A percentile compares a stretch with the other conserved stretches of the same genome.
Evolutionary conservation across 1,140 invertebrate species (phyloP).

Genomic region (Globodera rostochiensis): DNA sequence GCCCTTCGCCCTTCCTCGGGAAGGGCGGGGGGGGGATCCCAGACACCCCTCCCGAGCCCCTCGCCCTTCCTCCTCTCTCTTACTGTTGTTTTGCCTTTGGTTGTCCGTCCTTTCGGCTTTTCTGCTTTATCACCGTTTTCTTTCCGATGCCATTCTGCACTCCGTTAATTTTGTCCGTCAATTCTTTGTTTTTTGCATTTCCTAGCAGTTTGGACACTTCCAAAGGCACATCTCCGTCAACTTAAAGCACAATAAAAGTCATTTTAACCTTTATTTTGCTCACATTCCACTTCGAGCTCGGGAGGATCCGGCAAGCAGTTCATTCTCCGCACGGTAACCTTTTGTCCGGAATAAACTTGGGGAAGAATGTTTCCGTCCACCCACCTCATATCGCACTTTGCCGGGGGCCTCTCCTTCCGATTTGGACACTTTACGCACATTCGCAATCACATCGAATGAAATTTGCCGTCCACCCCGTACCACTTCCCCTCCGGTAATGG

Average conservation of each 20-base stretch:
- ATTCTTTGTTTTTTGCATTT: conserved; percentile 47
- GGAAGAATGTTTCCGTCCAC: neutral
- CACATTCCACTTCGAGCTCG: conserved; percentile 60
- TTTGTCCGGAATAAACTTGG: neutral
- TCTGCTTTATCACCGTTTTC: conserved; percentile 32
- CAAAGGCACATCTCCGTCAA: conserved; percentile 48
- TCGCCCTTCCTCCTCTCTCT: too few relatives aligned
- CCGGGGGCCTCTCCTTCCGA: conserved; percentile 21
- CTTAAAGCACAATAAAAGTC: conserved; percentile 21
- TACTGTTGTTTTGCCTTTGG: too few relatives aligned
- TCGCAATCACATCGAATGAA: conserved; percentile 64
- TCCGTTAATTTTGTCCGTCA: conserved; percentile 48
- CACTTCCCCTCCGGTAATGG: conserved; percentile 63
- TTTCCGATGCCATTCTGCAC: conserved; percentile 32
- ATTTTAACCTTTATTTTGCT: conserved; percentile 9
- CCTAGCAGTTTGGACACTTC: conserved; percentile 49
- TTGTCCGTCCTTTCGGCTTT: conserved; percentile 30
- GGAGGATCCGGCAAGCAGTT: conserved; percentile 63
- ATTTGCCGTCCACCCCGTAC: conserved; percentile 59
- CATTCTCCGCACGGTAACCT: conserved; percentile 59
- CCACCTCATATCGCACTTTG: conserved; percentile 58
- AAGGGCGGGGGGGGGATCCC: too few relatives aligned
- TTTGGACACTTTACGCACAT: conserved; percentile 59
- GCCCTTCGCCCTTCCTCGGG: too few relatives aligned
- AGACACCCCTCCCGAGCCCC: too few relatives aligned